A percentile compares a stretch with the other conserved stretches of the same genome.
phyloP scores from a whole-genome alignment of 2,113 vertebrate species.

The Agapornis roseicollis region DNA sequence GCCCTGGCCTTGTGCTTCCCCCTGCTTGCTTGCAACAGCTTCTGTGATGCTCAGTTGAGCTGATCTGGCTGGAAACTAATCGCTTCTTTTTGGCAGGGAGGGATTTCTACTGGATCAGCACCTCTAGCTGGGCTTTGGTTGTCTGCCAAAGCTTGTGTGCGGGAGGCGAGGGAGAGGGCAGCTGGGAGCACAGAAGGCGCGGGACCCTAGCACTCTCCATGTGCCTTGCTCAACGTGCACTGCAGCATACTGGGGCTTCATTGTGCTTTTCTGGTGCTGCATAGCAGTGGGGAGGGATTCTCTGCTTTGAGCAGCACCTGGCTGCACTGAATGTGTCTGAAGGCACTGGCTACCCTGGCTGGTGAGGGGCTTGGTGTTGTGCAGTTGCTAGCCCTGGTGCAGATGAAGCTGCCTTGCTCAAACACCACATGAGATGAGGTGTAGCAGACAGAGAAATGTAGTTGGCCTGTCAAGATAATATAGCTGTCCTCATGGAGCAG shows the following conservation, averaged over 20 bases:
- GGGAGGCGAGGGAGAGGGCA: not conserved
- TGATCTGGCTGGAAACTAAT: not conserved
- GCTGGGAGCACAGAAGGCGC: not conserved
- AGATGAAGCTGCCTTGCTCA: not conserved
- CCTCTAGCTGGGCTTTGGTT: not conserved
- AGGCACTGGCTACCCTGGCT: not conserved
- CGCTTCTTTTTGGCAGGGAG: not conserved
- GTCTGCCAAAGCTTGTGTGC: not conserved
- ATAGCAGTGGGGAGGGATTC: accelerated
- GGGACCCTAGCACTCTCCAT: not conserved
- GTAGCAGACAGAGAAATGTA: not conserved
- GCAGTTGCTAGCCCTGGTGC: not conserved
- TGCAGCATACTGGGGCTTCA: accelerated
- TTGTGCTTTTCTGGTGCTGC: accelerated
- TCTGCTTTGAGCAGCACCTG: accelerated
- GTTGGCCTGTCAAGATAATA: not conserved
- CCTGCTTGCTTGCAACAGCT: not conserved
- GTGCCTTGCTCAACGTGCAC: not conserved
- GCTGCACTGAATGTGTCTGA: not conserved
- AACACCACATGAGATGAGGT: not conserved
- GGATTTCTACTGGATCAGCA: not conserved
- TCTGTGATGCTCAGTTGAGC: not conserved
- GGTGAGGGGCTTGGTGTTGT: not conserved
- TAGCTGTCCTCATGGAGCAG: not conserved
- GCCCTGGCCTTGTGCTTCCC: not conserved